phyloP scores from a whole-genome alignment of 2,888 invertebrate genomes.

The Rhaphigaster nebulosa region DNA sequence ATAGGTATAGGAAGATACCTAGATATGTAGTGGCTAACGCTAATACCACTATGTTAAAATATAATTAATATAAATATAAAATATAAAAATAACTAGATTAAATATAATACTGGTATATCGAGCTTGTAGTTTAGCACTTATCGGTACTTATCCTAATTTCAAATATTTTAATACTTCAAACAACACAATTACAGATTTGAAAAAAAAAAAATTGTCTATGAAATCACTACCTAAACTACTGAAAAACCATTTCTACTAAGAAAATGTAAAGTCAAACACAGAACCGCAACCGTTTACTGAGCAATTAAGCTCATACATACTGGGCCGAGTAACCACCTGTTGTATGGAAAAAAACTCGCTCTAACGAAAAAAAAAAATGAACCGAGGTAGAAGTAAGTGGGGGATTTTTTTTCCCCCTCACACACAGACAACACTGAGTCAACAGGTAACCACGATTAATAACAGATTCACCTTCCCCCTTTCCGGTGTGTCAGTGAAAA shows the following conservation, averaged over 20 bases:
- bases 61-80: too few species aligned
- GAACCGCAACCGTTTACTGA: not conserved
- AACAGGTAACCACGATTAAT: conserved; percentile 56
- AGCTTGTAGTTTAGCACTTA: too few species aligned
- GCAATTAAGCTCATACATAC: conserved; percentile 35
- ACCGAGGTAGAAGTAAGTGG: conserved; percentile 46
- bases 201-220: too few species aligned
- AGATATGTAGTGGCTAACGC: too few species aligned
- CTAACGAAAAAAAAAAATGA: not conserved
- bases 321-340: conserved; percentile 37
- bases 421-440: conserved; percentile 41
- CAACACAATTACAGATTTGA: too few species aligned
- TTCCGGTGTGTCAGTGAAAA: conserved; percentile 40
- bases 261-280: not conserved
- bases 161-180: too few species aligned
- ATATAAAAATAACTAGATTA: too few species aligned
- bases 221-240: too few species aligned
- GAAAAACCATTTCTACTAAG: not conserved
- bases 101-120: too few species aligned
- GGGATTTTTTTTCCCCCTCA: conserved; percentile 20
- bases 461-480: conserved; percentile 47
- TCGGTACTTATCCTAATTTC: too few species aligned
- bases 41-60: too few species aligned
- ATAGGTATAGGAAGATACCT: too few species aligned
- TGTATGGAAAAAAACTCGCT: conserved; percentile 10